Percentiles rank a stretch among this genome's conserved stretches.
Evolutionary conservation across 1,140 invertebrate genomes (phyloP).

Genomic region (Augochlora pura): DNA sequence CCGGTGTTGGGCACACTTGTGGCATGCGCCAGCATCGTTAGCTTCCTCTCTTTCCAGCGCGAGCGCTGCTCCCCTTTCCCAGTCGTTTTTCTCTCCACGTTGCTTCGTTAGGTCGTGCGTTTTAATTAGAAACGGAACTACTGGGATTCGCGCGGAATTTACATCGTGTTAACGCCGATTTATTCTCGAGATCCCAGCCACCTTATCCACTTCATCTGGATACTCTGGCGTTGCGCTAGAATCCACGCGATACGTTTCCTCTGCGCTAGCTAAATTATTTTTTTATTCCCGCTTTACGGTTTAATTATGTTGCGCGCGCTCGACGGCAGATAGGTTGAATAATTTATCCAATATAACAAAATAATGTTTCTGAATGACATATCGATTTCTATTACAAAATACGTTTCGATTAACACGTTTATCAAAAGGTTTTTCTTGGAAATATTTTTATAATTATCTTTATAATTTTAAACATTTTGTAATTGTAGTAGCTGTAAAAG

Average conservation of each 20-base stretch:
- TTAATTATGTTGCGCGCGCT: no score
- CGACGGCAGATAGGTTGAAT: no score
- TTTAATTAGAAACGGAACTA: constrained; percentile 41
- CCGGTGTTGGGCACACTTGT: constrained; percentile 72
- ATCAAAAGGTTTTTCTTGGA: no score
- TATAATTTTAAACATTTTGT: no score
- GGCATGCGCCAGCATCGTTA: constrained; percentile 72
- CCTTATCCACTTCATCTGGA: background rate
- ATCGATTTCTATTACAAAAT: no score
- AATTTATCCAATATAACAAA: no score
- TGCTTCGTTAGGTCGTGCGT: constrained; percentile 21
- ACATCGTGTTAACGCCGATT: constrained; percentile 7
- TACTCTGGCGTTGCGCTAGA: background rate
- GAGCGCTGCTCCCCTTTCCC: constrained; percentile 4
- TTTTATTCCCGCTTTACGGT: background rate
- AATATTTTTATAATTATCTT: no score
- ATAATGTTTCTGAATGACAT: no score
- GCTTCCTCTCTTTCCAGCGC: constrained; percentile 12
- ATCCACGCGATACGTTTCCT: background rate
- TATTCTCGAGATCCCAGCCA: background rate
- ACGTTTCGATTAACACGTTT: no score
- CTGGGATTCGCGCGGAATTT: constrained; percentile 20
- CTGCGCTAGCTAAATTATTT: background rate
- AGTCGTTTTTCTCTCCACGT: background rate
- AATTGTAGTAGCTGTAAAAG: no score